Evolutionary conservation across 2,797 vertebrate species (phyloP), one percentile per base, ranked within the genome.

Genomic region (Brotula barbata): DNA sequence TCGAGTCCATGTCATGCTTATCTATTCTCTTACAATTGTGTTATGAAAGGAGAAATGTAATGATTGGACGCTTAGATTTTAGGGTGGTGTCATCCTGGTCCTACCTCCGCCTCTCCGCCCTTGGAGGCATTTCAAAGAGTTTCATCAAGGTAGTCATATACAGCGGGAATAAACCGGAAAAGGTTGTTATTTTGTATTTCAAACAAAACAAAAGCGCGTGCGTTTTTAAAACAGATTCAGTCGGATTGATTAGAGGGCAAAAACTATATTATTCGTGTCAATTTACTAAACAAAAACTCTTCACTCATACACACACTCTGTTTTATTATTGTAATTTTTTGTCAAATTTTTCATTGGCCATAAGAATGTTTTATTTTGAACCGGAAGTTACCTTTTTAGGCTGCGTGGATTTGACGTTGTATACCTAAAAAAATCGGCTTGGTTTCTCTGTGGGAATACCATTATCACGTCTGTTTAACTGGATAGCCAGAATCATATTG

Each of bases 61-160:
- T n/a, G n/a, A n/a, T n/a, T n/a, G n/a, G n/a, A n/a, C n/a, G 25
- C 3, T 3, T 28, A 28, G 3, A 7, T 28, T 28, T 48, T 67
- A 61, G 63, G 69, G 69, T 73, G 80, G 72, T 71, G 75, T 11
- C 37, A 52, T 77, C 61, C 58, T 68, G 69, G 75, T 83, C 86
- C 85, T 78, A 76, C 69, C 66, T 69, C 77, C 54, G 40, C 68
- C 75, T 90, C 88, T 81, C 90, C 90, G 87, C 89, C 91, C 88
- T 89, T 82, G 66, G 82, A 90, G 80, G 68, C 66, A 54, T 87
- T 91, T 89, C 64, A 86, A 84, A 80, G 75, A 68, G 2, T 12
- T 49, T 17, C 25, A 45, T 33, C 39, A 85, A 78, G 71, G 48
- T 59, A 1, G 13, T 50, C 7, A 19, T 1, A 10, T 15, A 20